Conservation (phyloP, 2,113 vertebrate species). For the Tyto alba region DNA sequence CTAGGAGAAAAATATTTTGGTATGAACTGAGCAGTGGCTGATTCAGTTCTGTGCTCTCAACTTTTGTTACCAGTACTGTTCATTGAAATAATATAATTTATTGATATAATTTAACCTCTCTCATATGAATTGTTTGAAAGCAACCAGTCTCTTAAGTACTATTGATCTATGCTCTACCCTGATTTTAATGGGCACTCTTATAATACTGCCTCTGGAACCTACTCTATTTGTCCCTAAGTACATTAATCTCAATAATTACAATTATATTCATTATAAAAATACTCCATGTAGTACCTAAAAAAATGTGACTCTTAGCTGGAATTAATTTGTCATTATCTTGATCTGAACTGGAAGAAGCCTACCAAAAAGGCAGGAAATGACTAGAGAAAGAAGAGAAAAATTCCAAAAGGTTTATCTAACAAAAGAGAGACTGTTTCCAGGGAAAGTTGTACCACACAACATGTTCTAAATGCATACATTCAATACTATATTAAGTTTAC, state of each 20-base stretch:
- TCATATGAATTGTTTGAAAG: conserved; percentile 32
- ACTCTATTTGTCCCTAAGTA: not conserved
- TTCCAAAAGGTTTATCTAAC: not conserved
- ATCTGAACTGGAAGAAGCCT: not conserved
- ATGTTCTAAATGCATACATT: not conserved
- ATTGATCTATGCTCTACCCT: conserved; percentile 14
- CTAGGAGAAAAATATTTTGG: not conserved
- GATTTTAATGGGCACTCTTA: conserved; percentile 16
- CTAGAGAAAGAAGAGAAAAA: not conserved
- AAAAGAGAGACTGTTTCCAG: not conserved
- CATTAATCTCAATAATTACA: conserved; percentile 21
- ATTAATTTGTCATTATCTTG: conserved; percentile 23
- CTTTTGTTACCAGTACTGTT: not conserved
- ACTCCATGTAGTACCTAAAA: not conserved
- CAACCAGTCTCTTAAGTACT: conserved; percentile 13
- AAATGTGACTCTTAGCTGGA: not conserved
- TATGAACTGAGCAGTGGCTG: not conserved
- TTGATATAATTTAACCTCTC: conserved; percentile 42
- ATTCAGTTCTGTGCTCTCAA: not conserved
- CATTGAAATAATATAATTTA: conserved; percentile 31
- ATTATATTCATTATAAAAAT: conserved; percentile 14
- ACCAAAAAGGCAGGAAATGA: not conserved
- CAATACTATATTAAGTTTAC: not conserved
- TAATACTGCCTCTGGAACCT: not conserved
- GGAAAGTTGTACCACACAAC: not conserved